phyloP scores from a whole-genome alignment of 2,888 invertebrate genomes.

The Meghimatium bilineatum region DNA sequence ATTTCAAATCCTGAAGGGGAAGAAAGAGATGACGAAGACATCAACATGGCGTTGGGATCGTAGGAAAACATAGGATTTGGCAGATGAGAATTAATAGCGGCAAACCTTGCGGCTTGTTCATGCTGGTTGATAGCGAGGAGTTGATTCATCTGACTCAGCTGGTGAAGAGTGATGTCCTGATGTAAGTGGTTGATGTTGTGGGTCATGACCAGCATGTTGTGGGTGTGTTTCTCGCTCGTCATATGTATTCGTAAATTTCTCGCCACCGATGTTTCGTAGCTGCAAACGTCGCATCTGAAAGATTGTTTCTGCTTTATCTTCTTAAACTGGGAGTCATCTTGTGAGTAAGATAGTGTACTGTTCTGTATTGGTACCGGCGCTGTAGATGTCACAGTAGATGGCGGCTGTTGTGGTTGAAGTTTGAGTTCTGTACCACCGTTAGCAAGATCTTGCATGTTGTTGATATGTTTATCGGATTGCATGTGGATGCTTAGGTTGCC shows the following conservation, averaged over 20 bases:
- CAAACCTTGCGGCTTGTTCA: constrained; percentile 24
- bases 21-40: not conserved
- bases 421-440: constrained; percentile 64
- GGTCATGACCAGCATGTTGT: constrained; percentile 37
- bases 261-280: constrained; percentile 98
- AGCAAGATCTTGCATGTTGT: constrained; percentile 98
- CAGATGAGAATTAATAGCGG: not conserved
- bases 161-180: constrained; percentile 14
- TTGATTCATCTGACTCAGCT: constrained; percentile 39
- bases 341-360: constrained; percentile 25
- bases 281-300: constrained; percentile 96
- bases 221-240: constrained; percentile 97
- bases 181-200: constrained; percentile 43
- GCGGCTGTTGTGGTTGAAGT: constrained; percentile 51
- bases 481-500: constrained; percentile 99
- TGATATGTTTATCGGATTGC: constrained; percentile 99
- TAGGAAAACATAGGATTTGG: not conserved
- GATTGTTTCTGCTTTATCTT: constrained; percentile 90
- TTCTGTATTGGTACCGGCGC: constrained; percentile 27
- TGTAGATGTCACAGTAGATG: constrained; percentile 50
- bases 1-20: constrained; percentile 68
- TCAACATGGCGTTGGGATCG: not conserved
- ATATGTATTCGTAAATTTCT: constrained; percentile 97
- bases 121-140: constrained; percentile 27
- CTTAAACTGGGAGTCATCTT: constrained; percentile 50